Conservation (phyloP, 2,113 vertebrate genomes). For the Saccopteryx bilineata region DNA sequence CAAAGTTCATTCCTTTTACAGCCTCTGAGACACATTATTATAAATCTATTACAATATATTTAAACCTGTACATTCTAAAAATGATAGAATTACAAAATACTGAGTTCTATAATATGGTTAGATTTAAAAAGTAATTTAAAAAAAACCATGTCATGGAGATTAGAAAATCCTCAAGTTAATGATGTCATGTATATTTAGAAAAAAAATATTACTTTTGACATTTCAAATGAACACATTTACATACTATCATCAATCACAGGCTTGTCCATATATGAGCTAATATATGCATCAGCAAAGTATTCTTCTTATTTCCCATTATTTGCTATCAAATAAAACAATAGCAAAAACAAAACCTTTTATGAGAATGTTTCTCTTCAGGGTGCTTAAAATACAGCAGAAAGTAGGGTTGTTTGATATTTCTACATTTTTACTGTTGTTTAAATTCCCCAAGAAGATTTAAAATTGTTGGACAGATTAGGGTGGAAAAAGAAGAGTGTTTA, state of each 20-base stretch:
- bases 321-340: neutral
- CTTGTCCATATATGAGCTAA: neutral
- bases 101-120: neutral
- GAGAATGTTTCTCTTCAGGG: neutral
- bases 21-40: constrained; percentile 41
- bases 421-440: neutral
- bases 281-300: neutral
- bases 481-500: neutral
- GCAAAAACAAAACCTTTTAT: neutral
- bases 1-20: constrained; percentile 78
- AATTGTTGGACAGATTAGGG: neutral
- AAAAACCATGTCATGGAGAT: neutral
- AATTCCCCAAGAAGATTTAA: neutral
- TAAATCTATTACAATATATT: constrained; percentile 51
- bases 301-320: neutral
- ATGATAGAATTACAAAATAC: constrained; percentile 46
- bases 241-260: neutral
- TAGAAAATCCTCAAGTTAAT: neutral
- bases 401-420: neutral
- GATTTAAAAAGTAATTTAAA: constrained; percentile 32
- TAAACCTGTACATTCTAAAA: constrained; percentile 47
- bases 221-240: neutral
- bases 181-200: neutral
- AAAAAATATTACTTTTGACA: neutral
- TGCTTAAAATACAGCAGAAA: neutral